These are phyloP conservation scores for Micrasema minimum DNA, from an alignment of 1,140 invertebrate species.

Conservation along the genomic window DNA sequence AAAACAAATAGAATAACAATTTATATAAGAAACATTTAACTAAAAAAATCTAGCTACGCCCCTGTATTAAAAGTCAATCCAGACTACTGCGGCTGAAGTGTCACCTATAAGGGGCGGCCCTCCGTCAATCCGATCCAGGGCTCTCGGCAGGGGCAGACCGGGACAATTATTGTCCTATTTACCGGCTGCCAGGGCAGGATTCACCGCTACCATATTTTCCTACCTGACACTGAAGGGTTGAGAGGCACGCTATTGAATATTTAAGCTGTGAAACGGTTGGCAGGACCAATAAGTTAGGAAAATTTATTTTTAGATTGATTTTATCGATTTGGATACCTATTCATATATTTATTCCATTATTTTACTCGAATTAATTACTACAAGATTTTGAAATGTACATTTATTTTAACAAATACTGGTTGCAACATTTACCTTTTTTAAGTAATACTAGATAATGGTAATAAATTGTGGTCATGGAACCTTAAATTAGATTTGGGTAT, in stretches of 20 bases:
- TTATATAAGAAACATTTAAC: no score
- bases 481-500: no score
- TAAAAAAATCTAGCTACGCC: neutral
- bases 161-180: conserved; percentile 26
- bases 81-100: conserved; percentile 18
- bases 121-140: conserved; percentile 26
- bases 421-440: no score
- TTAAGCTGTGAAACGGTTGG: conserved; percentile 7
- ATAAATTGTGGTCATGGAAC: no score
- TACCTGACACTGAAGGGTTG: conserved; percentile 20
- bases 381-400: no score
- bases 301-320: no score
- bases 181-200: neutral
- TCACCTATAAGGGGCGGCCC: conserved; percentile 26
- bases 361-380: no score
- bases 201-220: conserved; percentile 20
- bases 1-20: no score
- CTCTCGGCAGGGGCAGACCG: neutral
- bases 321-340: no score
- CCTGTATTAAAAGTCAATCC: conserved; percentile 15
- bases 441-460: no score
- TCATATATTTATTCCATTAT: no score
- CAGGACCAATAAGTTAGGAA: conserved; percentile 5
- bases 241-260: conserved; percentile 17
- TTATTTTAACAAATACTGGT: no score